A percentile compares a stretch with the other conserved stretches of the same genome.
phyloP scores from a whole-genome alignment of 2,888 invertebrate species.

The Tetrapedia diversipes region DNA sequence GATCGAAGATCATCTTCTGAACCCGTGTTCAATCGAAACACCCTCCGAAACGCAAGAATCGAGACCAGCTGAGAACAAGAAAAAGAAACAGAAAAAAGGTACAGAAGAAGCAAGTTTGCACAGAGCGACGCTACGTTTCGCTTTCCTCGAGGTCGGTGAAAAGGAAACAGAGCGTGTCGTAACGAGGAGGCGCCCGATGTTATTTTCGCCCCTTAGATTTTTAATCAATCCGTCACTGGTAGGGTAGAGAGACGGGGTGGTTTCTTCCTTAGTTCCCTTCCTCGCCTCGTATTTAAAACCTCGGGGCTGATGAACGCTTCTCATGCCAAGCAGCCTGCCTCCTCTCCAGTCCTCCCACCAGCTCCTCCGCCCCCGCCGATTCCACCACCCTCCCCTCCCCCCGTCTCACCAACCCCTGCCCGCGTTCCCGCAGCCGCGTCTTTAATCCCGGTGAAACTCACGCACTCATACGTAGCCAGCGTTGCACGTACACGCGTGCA shows the following conservation, averaged over 20 bases:
- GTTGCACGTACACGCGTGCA: conserved; percentile 29
- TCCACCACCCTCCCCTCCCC: conserved; percentile 51
- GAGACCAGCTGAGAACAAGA: background rate
- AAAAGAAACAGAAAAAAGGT: no score
- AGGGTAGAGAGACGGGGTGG: conserved; percentile 74
- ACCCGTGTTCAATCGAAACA: conserved; percentile 1
- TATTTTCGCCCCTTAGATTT: conserved; percentile 81
- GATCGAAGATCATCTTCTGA: background rate
- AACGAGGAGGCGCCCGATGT: conserved; percentile 73
- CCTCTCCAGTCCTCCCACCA: conserved; percentile 62
- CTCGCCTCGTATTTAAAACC: conserved; percentile 83
- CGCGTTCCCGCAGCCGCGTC: conserved; percentile 16
- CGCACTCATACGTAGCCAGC: conserved; percentile 63
- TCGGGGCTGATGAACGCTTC: conserved; percentile 83
- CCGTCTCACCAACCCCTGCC: no score
- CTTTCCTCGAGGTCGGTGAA: conserved; percentile 20
- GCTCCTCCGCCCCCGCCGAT: conserved; percentile 68
- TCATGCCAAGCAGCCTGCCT: conserved; percentile 79
- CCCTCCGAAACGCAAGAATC: background rate
- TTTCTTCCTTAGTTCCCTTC: conserved; percentile 81
- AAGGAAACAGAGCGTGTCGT: conserved; percentile 38
- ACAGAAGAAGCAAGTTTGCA: background rate
- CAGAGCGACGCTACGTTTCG: conserved; percentile 12
- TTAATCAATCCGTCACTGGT: conserved; percentile 83
- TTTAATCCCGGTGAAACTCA: conserved; percentile 51